Evolutionary conservation across 2,797 vertebrate species (phyloP).

Genomic region (Momotus momota): DNA sequence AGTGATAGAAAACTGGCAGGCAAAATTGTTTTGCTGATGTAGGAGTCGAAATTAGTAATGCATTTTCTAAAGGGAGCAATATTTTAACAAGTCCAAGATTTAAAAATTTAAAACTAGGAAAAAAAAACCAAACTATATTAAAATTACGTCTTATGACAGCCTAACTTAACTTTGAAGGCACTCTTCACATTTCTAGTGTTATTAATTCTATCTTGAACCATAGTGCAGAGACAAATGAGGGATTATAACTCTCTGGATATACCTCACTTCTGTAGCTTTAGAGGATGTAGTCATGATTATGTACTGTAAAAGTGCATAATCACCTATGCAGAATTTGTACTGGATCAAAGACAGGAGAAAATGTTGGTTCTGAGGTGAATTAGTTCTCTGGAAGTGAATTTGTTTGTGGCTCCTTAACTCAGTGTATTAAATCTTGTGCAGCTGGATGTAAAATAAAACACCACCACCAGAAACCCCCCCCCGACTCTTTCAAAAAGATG

Average conservation of each 20-base stretch:
- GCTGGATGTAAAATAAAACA: neutral
- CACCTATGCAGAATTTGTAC: constrained; percentile 3
- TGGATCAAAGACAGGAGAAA: constrained; percentile 12
- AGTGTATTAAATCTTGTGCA: neutral
- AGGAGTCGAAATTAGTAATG: neutral
- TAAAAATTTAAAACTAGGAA: neutral
- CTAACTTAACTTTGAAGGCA: constrained; percentile 44
- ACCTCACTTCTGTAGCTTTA: neutral
- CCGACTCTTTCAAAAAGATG: neutral
- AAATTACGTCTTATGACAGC: neutral
- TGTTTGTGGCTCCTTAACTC: constrained; percentile 6
- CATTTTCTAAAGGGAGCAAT: constrained; percentile 13
- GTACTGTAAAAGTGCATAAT: neutral
- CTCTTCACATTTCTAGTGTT: constrained; percentile 24
- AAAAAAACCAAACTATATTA: neutral
- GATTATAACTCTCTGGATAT: neutral
- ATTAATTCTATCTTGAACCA: constrained; percentile 39
- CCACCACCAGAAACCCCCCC: fast-evolving
- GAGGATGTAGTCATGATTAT: neutral
- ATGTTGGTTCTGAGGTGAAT: constrained; percentile 24
- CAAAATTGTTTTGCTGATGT: neutral
- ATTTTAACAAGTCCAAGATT: constrained; percentile 11
- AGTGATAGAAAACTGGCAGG: constrained; percentile 18
- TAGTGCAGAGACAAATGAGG: constrained; percentile 14
- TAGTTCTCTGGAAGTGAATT: constrained; percentile 22